Evolutionary conservation across 64 coral and sea anemone genomes (phyloP), one percentile per base, ranked within the genome.

Genomic region (Pachyseris speciosa): DNA sequence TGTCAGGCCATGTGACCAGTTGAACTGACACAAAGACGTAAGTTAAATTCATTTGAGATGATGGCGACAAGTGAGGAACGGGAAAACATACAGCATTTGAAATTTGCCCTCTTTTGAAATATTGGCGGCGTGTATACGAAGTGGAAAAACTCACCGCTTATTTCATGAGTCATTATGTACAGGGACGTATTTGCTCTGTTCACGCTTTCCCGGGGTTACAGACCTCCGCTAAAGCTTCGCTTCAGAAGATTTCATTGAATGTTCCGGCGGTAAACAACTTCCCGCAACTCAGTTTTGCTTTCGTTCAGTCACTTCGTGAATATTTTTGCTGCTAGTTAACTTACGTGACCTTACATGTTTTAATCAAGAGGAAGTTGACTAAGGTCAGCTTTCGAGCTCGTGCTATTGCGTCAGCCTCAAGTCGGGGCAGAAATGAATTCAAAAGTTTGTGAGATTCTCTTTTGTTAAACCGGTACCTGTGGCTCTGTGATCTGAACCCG

Each of bases 321-420:
- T n/a, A n/a, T n/a, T n/a, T n/a, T n/a, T n/a, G n/a, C n/a, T n/a
- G n/a, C n/a, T n/a, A n/a, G n/a, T n/a, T n/a, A n/a, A 17, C 0
- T 4, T 4, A 17, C 4, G 4, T 57, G 11, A 20, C 12, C 11
- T 8, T 4, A 20, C 52, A 20, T 20, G 52, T 4, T 57, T 57
- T 57, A 4, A 28, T 28, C 3, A 29, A 6, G 7, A 25, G 59
- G 59, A 64, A 64, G 59, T 26, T 0, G 22, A 9, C 9, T 25
- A 2, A 34, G 8, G 7, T 19, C 73, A 50, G 12, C 8, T 16
- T 12, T 30, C 2, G 43, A 0, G 0, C 43, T 15, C 73, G 73
- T 76, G 73, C 25, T 76, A 51, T 76, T 76, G 42, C 73, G 51
- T 76, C 73, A 76, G 72, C 72, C 26, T 5, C 58, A 7, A 63